phyloP scores from a whole-genome alignment of 2,888 invertebrate genomes.

The Ferrisia virgata region DNA sequence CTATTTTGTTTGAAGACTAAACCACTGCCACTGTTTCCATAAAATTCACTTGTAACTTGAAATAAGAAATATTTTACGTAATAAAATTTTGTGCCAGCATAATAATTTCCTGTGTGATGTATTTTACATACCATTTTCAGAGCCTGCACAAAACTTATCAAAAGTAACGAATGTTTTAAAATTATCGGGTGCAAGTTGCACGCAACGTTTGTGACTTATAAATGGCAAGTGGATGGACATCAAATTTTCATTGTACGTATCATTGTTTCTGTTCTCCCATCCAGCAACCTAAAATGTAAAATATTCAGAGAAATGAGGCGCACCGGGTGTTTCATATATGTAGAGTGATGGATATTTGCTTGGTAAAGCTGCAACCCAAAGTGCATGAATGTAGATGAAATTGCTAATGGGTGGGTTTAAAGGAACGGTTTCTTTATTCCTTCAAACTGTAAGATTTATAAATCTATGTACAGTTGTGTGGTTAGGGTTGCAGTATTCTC shows the following conservation, averaged over 20 bases:
- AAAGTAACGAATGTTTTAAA: conserved; percentile 48
- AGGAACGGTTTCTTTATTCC: too few relatives aligned
- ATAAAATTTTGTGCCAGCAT: too few relatives aligned
- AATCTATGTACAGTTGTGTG: too few relatives aligned
- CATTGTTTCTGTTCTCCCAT: conserved; percentile 49
- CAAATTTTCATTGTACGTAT: conserved; percentile 45
- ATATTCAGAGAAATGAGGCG: neutral
- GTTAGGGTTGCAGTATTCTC: too few relatives aligned
- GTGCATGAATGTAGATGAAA: too few relatives aligned
- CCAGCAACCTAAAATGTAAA: conserved; percentile 49
- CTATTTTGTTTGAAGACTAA: neutral
- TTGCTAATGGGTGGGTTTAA: too few relatives aligned
- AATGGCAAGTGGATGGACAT: conserved; percentile 48
- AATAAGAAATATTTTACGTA: neutral
- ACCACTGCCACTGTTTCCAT: conserved; percentile 23
- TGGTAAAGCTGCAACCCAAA: too few relatives aligned
- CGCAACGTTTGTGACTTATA: conserved; percentile 47
- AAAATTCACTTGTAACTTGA: neutral
- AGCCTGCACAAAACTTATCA: conserved; percentile 50
- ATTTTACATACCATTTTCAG: too few relatives aligned
- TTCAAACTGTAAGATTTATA: too few relatives aligned
- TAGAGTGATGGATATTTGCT: too few relatives aligned
- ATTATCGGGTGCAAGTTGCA: conserved; percentile 24
- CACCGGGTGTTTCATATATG: too few relatives aligned
- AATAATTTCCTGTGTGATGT: too few relatives aligned